Evolutionary conservation across 2,797 vertebrate species (phyloP), one percentile per base, ranked within the genome.

Genomic region (Typhlichthys eigenmanni): DNA sequence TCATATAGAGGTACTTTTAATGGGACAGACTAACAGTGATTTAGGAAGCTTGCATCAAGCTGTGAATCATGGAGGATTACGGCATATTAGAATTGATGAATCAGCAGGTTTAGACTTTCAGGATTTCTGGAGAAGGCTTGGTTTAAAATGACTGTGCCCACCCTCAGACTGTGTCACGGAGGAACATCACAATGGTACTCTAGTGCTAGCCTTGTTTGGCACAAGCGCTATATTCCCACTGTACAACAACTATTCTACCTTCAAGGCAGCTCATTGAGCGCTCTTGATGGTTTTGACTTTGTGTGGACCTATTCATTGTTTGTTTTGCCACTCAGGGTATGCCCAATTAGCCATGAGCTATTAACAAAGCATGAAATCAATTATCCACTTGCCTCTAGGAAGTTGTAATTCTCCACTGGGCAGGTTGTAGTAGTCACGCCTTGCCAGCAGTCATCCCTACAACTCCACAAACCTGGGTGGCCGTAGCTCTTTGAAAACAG

Each of bases 401-500:
- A 85, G 85, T 74, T 74, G 75, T 63, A 78, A 80, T 79, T 72
- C 87, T 86, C 85, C 79, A 84, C 64, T 80, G 87, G 84, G 50
- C 34, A 87, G 90, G 79, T 77, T 60, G 74, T 75, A 75, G 85
- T 79, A 81, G 86, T 90, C 81, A 88, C 70, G 81, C 82, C 78
- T 78, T 76, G 81, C 80, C 84, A 82, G 80, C 83, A 86, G 75
- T 83, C 78, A 88, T 79, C 75, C 72, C 76, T 75, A 72, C 72
- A 76, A 71, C 82, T 80, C 62, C 79, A 75, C 78, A 92, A 87
- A 88, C 87, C 76, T 93, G 92, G 91, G 92, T 93, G 92, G 92
- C 85, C 91, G 17, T 4, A 13, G 76, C 73, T 84, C 83, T 89
- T 91, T 92, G 82, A 88, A 68, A 85, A 80, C 76, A 82, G 77